Base-by-base conservation (phyloP, 2,888 invertebrate species). In the Drosophila setosimentum region DNA sequence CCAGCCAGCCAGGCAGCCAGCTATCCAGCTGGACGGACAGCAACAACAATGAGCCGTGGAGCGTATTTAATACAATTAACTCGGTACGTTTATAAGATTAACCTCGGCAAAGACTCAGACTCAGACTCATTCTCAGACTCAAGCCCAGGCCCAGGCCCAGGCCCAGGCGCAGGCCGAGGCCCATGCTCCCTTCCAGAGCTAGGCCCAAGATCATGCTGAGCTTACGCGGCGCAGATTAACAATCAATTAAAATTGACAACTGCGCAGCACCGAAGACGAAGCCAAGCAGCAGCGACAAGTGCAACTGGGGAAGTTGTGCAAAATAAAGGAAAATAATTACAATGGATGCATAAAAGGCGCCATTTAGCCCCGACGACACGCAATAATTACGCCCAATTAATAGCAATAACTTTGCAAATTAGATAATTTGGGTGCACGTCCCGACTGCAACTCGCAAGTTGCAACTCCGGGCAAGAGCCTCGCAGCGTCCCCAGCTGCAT, bases 161-260 rank as follows among this genome's bases (percentile, higher is more conserved):
- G 50, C 62, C 50, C 45, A 10, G 27, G 49, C 32, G 1, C 27
- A 45, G 49, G 70, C 48, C 2, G 40, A 37, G 60, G 50, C 62
- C 61, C 55, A 11, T 27, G 55, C 40, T 45, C 3, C 45, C 45
- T 45, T 8, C 24, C 49, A 35, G 64, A 30, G 45, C 48, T 21
- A 67, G 62, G 62, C 29, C 49, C 72, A 69, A 76, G 87, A 81
- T 87, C 84, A 81, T 68, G 74, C 82, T 63, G 65, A 73, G 82
- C 68, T 76, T 82, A 66, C 68, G 80, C 80, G 75, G 78, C 72
- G 78, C 83, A 91, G 91, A 91, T 91, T 91, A 91, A 91, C 90
- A 91, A 91, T 91, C 91, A 91, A 91, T 91, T 91, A 91, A 91
- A 91, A 91, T 90, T 91, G 91, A 90, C 89, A 91, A 91, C 80